Base-by-base conservation (phyloP, 2,797 vertebrate genomes). In the Pipistrellus nathusii region DNA sequence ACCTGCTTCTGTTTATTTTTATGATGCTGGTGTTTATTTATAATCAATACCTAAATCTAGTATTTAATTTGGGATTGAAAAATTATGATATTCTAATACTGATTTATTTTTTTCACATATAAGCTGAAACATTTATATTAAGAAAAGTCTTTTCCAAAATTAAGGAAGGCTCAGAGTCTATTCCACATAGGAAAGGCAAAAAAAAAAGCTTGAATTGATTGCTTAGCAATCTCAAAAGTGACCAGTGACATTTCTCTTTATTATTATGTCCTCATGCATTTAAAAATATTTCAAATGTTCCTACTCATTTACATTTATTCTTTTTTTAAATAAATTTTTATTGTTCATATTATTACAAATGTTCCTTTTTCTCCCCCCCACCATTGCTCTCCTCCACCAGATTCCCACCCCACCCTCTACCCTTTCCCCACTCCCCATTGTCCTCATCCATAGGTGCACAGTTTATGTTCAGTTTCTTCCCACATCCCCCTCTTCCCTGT, bases 1-100 rank as follows among this genome's bases (percentile, higher is more conserved):
- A 77, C 20, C 55, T 85, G 55, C 35, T 81, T 64, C 17, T 68
- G 8, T 75, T 48, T 41, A 55, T 88, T 81, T 80, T 62, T 94
- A 23, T 75, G 38, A 84, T 62, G 27, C 30, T 85, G 20, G 3
- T 13, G 59, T 86, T 5, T 32, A 72, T 55, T 85, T 76, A 59
- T 86, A 89, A 90, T 90, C 48, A 87, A 46, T 53, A 7, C 12
- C 51, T 82, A 72, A 68, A 83, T 69, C 27, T 17, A 87, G 80
- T 87, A 69, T 92, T 90, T 81, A 14, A 66, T 53, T 88, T 71
- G 2, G 0, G 7, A 17, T 90, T 76, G 13, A 87, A 89, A 71
- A 88, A 86, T 59, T 20, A 48, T 75, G 44, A 64, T 64, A 80
- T 27, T 91, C n/a, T 83, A 87, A 57, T 66, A 80, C 20, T 77